A percentile compares a stretch with the other conserved stretches of the same genome.
These are phyloP conservation scores for Gavia stellata DNA, from an alignment of 2,113 vertebrate genomes.

Conservation along the genomic window DNA sequence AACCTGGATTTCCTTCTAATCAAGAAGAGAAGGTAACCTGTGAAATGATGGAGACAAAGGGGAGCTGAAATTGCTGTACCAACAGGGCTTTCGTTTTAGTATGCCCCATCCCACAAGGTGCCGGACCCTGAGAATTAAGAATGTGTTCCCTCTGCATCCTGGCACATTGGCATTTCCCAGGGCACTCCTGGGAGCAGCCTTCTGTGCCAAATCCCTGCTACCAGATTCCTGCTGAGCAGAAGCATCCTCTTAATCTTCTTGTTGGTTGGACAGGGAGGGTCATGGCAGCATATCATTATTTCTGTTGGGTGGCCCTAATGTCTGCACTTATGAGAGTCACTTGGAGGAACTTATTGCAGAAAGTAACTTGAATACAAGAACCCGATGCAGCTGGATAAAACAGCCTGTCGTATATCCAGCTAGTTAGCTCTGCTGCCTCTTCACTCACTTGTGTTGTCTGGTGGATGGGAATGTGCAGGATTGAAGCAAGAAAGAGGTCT, in stretches of 20 bases:
- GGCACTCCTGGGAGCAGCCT: not conserved
- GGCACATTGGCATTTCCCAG: not conserved
- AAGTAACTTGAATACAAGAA: not conserved
- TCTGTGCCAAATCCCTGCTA: not conserved
- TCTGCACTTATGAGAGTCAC: not conserved
- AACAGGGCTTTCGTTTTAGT: not conserved
- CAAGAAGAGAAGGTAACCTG: not conserved
- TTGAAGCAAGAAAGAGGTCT: not conserved
- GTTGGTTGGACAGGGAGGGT: not conserved
- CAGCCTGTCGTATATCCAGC: not conserved
- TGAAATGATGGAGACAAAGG: not conserved
- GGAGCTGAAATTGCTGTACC: not conserved
- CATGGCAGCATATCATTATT: not conserved
- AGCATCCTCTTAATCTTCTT: not conserved
- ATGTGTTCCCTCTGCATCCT: not conserved
- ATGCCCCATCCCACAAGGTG: not conserved
- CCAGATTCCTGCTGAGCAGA: not conserved
- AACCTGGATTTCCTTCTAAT: not conserved
- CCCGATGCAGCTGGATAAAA: not conserved
- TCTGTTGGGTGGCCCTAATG: not conserved
- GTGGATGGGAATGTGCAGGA: not conserved
- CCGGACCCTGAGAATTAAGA: not conserved
- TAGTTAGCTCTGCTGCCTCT: not conserved
- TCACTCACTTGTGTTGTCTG: not conserved
- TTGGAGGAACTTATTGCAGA: not conserved